These are phyloP conservation scores for Danio rerio DNA, from an alignment of 2,113 vertebrate species.

Conservation along the genomic window DNA sequence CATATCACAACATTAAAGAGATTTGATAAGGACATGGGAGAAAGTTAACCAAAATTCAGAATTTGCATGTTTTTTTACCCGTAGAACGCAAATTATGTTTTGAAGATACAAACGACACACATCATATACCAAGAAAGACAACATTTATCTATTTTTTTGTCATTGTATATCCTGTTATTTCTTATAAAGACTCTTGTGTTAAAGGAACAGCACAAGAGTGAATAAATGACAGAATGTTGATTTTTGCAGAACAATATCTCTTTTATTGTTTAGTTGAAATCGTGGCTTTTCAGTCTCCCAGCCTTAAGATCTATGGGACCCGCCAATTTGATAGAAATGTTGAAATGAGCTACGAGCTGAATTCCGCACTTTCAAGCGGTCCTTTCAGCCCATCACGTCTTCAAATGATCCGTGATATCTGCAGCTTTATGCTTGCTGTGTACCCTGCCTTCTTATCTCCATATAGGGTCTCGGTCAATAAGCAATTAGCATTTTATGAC, in stretches of 20 bases:
- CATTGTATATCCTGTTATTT: too few relatives aligned
- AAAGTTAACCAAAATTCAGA: too few relatives aligned
- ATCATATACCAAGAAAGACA: too few relatives aligned
- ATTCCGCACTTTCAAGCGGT: conserved; percentile 36
- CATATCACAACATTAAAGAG: too few relatives aligned
- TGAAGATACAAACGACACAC: too few relatives aligned
- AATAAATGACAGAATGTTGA: background rate
- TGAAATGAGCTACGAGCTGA: conserved; percentile 48
- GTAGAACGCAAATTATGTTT: too few relatives aligned
- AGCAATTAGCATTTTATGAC: conserved; percentile 84
- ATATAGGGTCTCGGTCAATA: conserved; percentile 77
- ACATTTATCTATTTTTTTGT: too few relatives aligned
- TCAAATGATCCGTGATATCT: conserved; percentile 60
- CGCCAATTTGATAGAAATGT: conserved; percentile 16
- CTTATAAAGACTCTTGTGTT: too few relatives aligned
- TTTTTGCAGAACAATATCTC: background rate
- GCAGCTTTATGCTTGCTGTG: conserved; percentile 60
- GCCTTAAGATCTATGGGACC: conserved; percentile 17
- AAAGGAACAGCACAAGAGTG: background rate
- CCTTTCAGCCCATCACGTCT: conserved; percentile 55
- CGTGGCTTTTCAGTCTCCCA: background rate
- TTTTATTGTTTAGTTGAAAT: background rate
- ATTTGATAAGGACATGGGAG: too few relatives aligned
- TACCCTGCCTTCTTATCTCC: conserved; percentile 64
- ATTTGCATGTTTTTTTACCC: too few relatives aligned